Conservation (phyloP, 2,888 invertebrate species). For the Dynastes tityus region DNA sequence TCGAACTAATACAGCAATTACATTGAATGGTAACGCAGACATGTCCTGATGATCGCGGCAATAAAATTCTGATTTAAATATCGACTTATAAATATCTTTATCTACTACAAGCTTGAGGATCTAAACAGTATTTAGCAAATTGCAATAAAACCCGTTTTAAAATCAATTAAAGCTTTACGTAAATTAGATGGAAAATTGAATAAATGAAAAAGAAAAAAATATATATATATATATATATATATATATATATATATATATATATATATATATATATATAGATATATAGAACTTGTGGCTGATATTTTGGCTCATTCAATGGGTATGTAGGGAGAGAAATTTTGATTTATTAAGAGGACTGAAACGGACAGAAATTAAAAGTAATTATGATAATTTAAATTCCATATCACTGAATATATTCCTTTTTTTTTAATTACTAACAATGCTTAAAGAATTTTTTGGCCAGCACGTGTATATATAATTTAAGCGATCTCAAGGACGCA, state of each 20-base stretch:
- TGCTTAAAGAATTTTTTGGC: conserved; percentile 37
- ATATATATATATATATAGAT: neutral
- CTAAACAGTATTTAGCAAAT: no score
- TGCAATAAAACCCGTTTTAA: no score
- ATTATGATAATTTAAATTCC: conserved; percentile 15
- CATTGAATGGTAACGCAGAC: no score
- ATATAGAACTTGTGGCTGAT: neutral
- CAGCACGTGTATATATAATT: conserved; percentile 41
- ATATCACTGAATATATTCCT: neutral
- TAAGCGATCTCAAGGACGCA: conserved; percentile 30
- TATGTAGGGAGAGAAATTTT: neutral
- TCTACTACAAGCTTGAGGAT: no score
- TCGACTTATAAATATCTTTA: no score
- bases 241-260: neutral
- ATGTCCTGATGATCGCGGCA: no score
- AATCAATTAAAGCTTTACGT: no score
- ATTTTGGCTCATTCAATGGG: neutral
- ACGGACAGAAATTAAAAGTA: no score
- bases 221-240: neutral
- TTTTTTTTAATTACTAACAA: conserved; percentile 20
- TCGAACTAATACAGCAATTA: no score
- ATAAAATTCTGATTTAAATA: no score
- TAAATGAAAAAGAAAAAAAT: neutral
- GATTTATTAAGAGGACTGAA: neutral
- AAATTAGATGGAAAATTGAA: neutral